A percentile compares a stretch with the other conserved stretches of the same genome.
These are phyloP conservation scores for Ptyas mucosa DNA, from an alignment of 2,113 vertebrate species.

Conservation along the genomic window DNA sequence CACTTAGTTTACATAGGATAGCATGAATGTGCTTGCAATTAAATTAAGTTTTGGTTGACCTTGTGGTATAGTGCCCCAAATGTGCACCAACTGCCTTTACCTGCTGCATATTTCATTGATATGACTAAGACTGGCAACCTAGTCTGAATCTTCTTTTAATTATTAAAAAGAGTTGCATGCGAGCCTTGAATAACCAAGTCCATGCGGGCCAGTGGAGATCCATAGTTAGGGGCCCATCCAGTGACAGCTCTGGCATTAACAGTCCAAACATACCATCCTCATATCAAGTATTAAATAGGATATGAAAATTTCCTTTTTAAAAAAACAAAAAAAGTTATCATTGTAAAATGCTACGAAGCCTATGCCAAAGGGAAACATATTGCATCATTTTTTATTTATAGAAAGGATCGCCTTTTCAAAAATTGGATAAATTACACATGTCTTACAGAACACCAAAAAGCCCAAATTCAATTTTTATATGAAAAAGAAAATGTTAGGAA, in stretches of 20 bases:
- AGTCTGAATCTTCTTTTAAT: background rate
- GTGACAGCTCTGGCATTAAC: background rate
- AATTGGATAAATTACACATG: background rate
- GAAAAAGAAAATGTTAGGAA: background rate
- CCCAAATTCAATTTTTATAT: background rate
- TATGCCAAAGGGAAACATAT: background rate
- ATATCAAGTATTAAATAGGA: background rate
- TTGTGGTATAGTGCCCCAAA: background rate
- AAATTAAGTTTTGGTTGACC: background rate
- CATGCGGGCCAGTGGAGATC: background rate
- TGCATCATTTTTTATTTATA: background rate
- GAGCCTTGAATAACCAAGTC: background rate
- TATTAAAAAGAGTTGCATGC: background rate
- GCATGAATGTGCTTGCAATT: background rate
- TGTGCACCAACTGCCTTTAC: background rate
- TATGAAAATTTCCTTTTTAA: background rate
- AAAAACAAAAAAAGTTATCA: background rate
- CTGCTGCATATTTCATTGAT: background rate
- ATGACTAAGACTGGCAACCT: background rate
- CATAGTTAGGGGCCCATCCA: background rate
- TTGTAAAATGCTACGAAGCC: background rate
- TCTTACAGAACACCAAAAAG: background rate
- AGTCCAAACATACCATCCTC: background rate
- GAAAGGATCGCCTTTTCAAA: background rate
- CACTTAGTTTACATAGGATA: background rate